Evolutionary conservation across 2,113 vertebrate genomes (phyloP), one percentile per base, ranked within the genome.

Genomic region (Gnathonemus longibarbis): DNA sequence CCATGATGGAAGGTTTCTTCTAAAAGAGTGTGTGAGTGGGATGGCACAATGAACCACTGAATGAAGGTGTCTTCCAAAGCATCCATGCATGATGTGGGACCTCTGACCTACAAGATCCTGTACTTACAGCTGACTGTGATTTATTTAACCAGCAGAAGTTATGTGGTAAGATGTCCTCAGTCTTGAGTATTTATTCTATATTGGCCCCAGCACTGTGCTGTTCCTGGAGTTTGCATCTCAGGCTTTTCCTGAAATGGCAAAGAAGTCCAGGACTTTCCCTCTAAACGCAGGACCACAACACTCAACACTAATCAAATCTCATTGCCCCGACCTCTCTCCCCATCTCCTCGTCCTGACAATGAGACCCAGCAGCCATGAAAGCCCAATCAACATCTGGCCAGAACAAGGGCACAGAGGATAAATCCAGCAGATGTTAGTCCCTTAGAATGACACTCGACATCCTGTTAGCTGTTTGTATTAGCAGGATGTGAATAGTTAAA

Each of bases 401-500:
- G 35, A 21, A 84, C 21, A 11, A 85, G 83, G 46, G 5, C n/a
- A 27, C 45, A 10, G 46, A 31, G 84, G 84, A 86, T 46, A 46
- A 77, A 52, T 48, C 11, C 8, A 13, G 58, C 39, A 88, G 56
- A 48, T 48, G 45, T n/a, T 85, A 85, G 24, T 50, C 24, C 2
- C 46, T 84, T 35, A 84, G 39, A 10, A 84, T 84, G 10, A 49
- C 21, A 27, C 49, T 86, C 45, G n/a, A 27, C 45, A 49, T 49
- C 83, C 83, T 45, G 42, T 85, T 85, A 80, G 35, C 31, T 80
- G 35, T 85, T 85, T 85, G 83, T 86, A 27, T 49, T 48, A 86
- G 46, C 45, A 86, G 35, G 31, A 42, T 42, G 74, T 39, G 13
- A 80, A 80, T 42, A 80, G 74, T 80, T 35, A 80, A 42, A 19